Conservation (phyloP, 1,140 invertebrate species). For the Linepithema humile region DNA sequence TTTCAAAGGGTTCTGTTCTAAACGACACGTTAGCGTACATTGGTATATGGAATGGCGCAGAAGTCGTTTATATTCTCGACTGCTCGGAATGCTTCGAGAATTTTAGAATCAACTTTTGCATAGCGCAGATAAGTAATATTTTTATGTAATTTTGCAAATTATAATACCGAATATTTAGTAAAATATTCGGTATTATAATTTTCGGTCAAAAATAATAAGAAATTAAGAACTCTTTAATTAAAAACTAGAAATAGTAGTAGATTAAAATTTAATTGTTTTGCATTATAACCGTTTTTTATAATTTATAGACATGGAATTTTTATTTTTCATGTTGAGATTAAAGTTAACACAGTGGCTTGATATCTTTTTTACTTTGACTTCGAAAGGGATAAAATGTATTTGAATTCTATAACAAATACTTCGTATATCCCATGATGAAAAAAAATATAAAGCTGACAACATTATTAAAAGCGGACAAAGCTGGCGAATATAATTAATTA, state of each 20-base stretch:
- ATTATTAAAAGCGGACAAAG: neutral
- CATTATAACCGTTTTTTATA: neutral
- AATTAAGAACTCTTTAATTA: neutral
- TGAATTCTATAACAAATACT: neutral
- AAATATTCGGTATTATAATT: neutral
- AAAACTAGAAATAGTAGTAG: neutral
- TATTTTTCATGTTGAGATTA: neutral
- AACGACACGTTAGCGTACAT: slow-evolving; percentile 2
- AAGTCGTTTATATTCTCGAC: neutral
- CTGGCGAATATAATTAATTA: slow-evolving; percentile 27
- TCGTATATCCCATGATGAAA: neutral
- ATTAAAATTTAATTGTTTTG: neutral
- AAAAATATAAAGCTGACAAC: neutral
- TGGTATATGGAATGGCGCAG: neutral
- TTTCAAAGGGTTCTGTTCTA: slow-evolving; percentile 9
- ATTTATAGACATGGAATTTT: neutral
- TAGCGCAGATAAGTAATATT: neutral
- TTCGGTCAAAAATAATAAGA: neutral
- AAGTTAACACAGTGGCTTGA: neutral
- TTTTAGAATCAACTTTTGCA: neutral
- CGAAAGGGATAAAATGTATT: neutral
- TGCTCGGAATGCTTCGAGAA: neutral
- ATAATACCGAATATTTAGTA: neutral
- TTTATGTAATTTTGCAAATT: neutral
- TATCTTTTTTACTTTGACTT: neutral